Evolutionary conservation across 2,888 invertebrate species (phyloP).

Genomic region (Drosophila barbarae): DNA sequence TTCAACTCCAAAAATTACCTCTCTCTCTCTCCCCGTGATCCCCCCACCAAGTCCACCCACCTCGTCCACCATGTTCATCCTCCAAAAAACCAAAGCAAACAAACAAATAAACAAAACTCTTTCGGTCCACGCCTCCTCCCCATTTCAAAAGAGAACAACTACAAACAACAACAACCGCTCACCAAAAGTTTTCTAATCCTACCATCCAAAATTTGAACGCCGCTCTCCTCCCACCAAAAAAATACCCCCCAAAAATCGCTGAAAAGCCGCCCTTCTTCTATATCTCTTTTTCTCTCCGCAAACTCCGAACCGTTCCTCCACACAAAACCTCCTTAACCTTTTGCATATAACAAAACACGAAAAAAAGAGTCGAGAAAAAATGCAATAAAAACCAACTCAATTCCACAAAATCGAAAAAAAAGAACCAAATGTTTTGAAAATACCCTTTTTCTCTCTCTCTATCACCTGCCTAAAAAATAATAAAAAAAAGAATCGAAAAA

Average conservation of each 20-base stretch:
- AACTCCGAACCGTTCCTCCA: conserved; percentile 70
- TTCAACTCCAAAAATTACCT: conserved; percentile 53
- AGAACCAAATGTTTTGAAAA: conserved; percentile 36
- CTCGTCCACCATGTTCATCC: conserved; percentile 46
- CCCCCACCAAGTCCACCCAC: conserved; percentile 36
- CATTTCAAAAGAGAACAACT: conserved; percentile 26
- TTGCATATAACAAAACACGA: conserved; percentile 67
- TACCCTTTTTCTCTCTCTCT: conserved; percentile 36
- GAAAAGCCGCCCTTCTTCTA: conserved; percentile 46
- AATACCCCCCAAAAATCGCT: conserved; percentile 27
- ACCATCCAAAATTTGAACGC: conserved; percentile 68
- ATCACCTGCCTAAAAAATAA: conserved; percentile 20
- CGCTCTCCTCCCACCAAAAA: conserved; percentile 65
- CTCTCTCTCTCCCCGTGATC: conserved; percentile 58
- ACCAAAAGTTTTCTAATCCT: conserved; percentile 52
- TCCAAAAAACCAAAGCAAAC: conserved; percentile 15
- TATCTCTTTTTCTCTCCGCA: conserved; percentile 60
- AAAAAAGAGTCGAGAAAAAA: conserved; percentile 50
- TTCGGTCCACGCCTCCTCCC: conserved; percentile 57
- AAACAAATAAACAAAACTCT: conserved; percentile 50
- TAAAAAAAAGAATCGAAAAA: conserved; percentile 38
- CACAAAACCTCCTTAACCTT: conserved; percentile 78
- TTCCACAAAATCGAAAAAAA: conserved; percentile 77
- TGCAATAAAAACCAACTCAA: conserved; percentile 71
- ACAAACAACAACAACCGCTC: conserved; percentile 25